Evolutionary conservation across 2,888 invertebrate species (phyloP), one percentile per base, ranked within the genome.

Genomic region (Tenthredo mesomela): DNA sequence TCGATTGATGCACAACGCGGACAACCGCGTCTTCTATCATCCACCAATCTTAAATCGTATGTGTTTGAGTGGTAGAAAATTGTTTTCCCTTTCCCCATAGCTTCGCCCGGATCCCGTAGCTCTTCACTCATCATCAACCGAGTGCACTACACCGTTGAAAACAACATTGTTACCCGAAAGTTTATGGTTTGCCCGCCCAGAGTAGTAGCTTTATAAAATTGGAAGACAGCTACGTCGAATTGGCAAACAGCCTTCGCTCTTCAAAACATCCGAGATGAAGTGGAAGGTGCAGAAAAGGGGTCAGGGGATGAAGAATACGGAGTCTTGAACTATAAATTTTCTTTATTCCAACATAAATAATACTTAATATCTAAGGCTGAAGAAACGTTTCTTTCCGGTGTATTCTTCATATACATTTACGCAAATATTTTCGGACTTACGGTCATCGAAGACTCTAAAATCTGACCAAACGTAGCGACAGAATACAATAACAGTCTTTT

Each of bases 161-260:
- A 80, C 80, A 80, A 80, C 80, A 61, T 80, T 80, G 80, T 80
- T 80, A 80, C 61, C 61, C 61, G n/a, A 37, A 58, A 50, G 80
- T 80, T 80, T 61, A 61, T 61, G 37, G 80, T 40, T 61, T 37
- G 15, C 21, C 9, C 25, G 33, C 10, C 7, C 25, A 7, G 18
- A 54, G 50, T 25, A 54, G 50, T 25, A n/a, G 80, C 40, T 15
- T 40, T 21, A 61, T 40, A 40, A 37, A 61, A 61, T 80, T 80
- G 61, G 37, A 80, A 50, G 61, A 61, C n/a, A 29, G 33, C n/a
- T 50, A 54, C 50, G 15, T 54, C 33, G 29, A 37, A 77, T 18
- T 37, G 18, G 6, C 18, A n/a, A 47, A 75, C 21, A 25, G 33
- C 18, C 3, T 43, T 7, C 15, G 18, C 43, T 47, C 25, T 80